Evolutionary conservation across 2,888 invertebrate genomes (phyloP), one percentile per base, ranked within the genome.

Genomic region (Aporophyla nigra): DNA sequence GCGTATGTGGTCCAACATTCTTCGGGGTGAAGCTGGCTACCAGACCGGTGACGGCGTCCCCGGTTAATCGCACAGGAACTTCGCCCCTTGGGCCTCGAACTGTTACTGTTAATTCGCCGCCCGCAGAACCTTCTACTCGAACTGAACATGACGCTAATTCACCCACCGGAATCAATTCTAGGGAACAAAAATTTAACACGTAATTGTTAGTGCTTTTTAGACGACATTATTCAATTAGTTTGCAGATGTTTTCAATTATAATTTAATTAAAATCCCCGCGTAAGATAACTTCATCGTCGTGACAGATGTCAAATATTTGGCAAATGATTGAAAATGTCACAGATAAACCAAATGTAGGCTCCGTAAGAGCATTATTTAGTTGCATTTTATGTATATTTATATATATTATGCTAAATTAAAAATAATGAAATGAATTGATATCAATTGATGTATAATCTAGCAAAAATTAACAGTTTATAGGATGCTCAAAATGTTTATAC

Each of bases 1-100:
- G 98, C 54, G 98, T 98, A 93, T 99, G 99, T 0, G 99, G 98
- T 73, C 99, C 99, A n/a, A 99, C 99, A 94, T 98, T 98, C 79
- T 97, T 97, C 1, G 99, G 99, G 46, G 98, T 98, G 93, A 99
- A 99, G 93, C 99, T 98, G 53, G 99, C 98, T 0, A 98, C 98
- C 90, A 99, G 98, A 4, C 99, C 99, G 33, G 98, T 98, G 91
- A 98, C 98, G 53, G 98, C 98, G 88, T 98, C 98, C 24, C 99
- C 99, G 1, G 98, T 98, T 27, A 99, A 98, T 91, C 98, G 98
- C 0, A 99, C 99, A 4, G 99, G 99, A 46, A 99, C 96, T 91
- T 99, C 99, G 49, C 98, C 98, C 46, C 98, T 97, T 2, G 99
- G 99, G n/a, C 98, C 98, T 84, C 98, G 97, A 24, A 99, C 98